Evolutionary conservation across 2,888 invertebrate species (phyloP), one percentile per base, ranked within the genome.

Genomic region (Sthenelais limicola): DNA sequence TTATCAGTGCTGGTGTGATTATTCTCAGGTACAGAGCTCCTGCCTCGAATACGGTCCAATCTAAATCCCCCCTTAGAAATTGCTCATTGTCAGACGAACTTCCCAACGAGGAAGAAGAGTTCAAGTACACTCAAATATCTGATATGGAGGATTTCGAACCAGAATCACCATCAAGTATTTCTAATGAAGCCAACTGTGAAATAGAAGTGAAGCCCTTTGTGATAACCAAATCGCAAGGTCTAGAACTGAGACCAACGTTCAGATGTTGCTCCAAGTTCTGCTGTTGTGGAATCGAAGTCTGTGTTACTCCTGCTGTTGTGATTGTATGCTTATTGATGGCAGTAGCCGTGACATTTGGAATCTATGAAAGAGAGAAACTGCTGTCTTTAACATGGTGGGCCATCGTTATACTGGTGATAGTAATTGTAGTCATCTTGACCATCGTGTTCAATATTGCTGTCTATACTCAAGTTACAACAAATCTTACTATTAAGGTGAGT

Each of bases 1-100:
- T 74, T 7, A 72, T 78, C 5, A 48, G 56, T 35, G 71, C 72
- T 12, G 68, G 70, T 32, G 76, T 78, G 21, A 70, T 78, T 43
- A 69, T 77, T 21, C 62, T 78, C 33, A n/a, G 77, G 5, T 78
- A 78, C 66, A 32, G 51, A 9, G 49, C 66, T 18, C 43, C 30
- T 9, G 24, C 15, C 18, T 12, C 9, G 52, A 21, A 12, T 12
- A 21, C 9, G 18, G 15, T 21, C 15, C 18, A 52, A 52, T 9
- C 52, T 12, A 24, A 12, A 52, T 52, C 18, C 47, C 26, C 47
- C 15, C 26, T n/a, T 9, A n/a, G 9, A 26, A 35, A 4, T 43
- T 62, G 21, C 38, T 43, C 2, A 62, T 26, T n/a, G n/a, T 62
- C 62, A 1, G 43, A 26, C 2, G 62, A 62, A 24, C 62, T 38